A percentile compares a stretch with the other conserved stretches of the same genome.
phyloP scores from a whole-genome alignment of 1,140 invertebrate genomes.

The Asobara japonica region DNA sequence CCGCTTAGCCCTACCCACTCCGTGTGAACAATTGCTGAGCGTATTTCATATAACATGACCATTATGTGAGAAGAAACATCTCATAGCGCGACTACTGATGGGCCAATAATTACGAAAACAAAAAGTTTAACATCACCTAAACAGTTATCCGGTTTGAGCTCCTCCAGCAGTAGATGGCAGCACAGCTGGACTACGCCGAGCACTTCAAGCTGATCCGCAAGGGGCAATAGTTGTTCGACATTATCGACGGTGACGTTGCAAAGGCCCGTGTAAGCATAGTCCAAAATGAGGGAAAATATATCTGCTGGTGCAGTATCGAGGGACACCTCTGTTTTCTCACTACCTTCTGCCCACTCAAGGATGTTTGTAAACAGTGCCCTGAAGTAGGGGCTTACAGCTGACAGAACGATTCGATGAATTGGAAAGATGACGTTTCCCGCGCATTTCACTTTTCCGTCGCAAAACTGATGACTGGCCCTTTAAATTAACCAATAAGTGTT shows the following conservation, averaged over 20 bases:
- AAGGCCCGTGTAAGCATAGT: conserved; percentile 83
- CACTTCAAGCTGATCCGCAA: conserved; percentile 83
- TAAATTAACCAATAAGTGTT: conserved; percentile 11
- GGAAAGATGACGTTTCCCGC: conserved; percentile 76
- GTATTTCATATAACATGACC: too few species aligned
- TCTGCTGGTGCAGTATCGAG: conserved; percentile 77
- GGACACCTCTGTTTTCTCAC: conserved; percentile 71
- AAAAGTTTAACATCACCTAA: conserved; percentile 67
- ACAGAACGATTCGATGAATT: conserved; percentile 84
- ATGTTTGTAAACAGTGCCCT: conserved; percentile 84
- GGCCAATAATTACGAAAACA: too few species aligned
- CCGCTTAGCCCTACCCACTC: too few species aligned
- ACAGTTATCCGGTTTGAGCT: conserved; percentile 78
- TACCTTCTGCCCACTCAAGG: conserved; percentile 67
- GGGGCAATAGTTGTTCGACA: conserved; percentile 78
- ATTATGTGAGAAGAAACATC: too few species aligned
- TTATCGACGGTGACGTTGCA: conserved; percentile 78
- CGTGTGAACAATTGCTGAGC: too few species aligned
- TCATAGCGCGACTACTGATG: too few species aligned
- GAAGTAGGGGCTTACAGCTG: conserved; percentile 87
- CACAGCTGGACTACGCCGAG: conserved; percentile 81
- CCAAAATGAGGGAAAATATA: conserved; percentile 78
- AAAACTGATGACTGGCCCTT: conserved; percentile 77
- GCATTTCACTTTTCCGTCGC: conserved; percentile 81
- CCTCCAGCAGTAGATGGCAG: conserved; percentile 75